Percentiles rank a stretch among this genome's conserved stretches.
phyloP scores from a whole-genome alignment of 2,113 vertebrate species.

The Gallinago jamesoni region DNA sequence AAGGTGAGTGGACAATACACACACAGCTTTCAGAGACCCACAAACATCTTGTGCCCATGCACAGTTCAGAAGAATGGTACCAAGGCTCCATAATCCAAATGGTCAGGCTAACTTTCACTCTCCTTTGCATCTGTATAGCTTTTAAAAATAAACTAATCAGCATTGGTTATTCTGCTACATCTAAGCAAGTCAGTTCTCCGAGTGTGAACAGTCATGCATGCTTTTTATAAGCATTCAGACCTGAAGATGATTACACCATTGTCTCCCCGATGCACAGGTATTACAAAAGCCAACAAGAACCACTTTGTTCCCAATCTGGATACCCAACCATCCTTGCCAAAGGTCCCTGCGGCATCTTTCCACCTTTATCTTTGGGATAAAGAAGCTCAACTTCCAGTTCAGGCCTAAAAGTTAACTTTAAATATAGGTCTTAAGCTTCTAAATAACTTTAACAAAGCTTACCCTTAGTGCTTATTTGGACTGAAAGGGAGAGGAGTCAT shows the following conservation, averaged over 20 bases:
- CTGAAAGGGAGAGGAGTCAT: neutral
- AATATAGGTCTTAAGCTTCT: neutral
- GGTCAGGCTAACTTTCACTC: neutral
- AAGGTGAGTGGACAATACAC: neutral
- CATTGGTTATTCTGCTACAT: neutral
- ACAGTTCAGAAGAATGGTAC: neutral
- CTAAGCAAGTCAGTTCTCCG: neutral
- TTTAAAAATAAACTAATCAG: neutral
- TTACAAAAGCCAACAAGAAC: neutral
- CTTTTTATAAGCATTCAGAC: neutral
- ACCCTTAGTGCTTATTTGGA: neutral
- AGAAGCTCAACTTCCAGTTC: neutral
- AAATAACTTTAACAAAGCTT: neutral
- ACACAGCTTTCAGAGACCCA: neutral
- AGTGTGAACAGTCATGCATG: neutral
- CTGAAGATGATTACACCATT: neutral
- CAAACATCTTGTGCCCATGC: rapidly evolving
- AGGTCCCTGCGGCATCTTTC: neutral
- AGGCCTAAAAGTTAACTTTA: neutral
- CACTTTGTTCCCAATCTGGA: neutral
- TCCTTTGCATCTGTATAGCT: neutral
- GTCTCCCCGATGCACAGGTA: neutral
- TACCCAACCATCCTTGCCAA: neutral
- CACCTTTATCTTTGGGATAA: neutral
- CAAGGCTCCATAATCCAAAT: neutral